Conservation (phyloP, 2,888 invertebrate genomes). For the Drosophila neonasuta region DNA sequence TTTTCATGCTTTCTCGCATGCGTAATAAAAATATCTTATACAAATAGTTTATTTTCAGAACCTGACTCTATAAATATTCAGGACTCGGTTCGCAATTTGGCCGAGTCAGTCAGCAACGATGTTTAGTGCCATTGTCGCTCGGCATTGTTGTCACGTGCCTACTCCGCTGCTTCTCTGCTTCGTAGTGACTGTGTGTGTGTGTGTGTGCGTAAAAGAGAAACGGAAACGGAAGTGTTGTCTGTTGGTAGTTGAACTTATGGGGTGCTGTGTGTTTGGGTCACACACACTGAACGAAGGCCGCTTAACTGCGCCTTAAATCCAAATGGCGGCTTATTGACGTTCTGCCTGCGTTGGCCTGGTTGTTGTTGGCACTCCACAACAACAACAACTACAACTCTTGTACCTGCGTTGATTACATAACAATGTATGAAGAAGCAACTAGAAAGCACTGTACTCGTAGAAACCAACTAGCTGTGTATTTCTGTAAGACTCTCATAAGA, state of each 20-base stretch:
- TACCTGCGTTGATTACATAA: conserved; percentile 70
- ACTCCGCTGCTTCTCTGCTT: neutral
- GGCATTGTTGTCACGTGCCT: conserved; percentile 49
- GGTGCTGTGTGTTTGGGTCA: conserved; percentile 11
- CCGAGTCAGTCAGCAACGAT: conserved; percentile 8
- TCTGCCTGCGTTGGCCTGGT: conserved; percentile 15
- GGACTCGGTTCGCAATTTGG: conserved; percentile 6
- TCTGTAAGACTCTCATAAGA: conserved; percentile 31
- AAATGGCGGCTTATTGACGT: conserved; percentile 49
- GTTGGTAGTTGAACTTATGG: conserved; percentile 45
- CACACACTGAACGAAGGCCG: conserved; percentile 29
- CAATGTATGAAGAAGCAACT: conserved; percentile 39
- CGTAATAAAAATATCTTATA: too few relatives aligned
- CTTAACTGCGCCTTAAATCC: conserved; percentile 62
- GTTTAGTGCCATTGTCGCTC: conserved; percentile 37
- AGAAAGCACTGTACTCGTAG: conserved; percentile 17
- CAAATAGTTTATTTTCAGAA: neutral
- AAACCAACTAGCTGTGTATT: conserved; percentile 19
- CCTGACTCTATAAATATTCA: conserved; percentile 1
- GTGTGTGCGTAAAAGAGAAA: conserved; percentile 45
- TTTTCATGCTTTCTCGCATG: too few relatives aligned
- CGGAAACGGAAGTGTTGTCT: conserved; percentile 56
- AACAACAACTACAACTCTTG: neutral
- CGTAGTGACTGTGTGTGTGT: conserved; percentile 5
- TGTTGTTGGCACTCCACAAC: too few relatives aligned